Conservation (phyloP, 92 coral and sea anemone species). For the Epizoanthus scotinus region DNA sequence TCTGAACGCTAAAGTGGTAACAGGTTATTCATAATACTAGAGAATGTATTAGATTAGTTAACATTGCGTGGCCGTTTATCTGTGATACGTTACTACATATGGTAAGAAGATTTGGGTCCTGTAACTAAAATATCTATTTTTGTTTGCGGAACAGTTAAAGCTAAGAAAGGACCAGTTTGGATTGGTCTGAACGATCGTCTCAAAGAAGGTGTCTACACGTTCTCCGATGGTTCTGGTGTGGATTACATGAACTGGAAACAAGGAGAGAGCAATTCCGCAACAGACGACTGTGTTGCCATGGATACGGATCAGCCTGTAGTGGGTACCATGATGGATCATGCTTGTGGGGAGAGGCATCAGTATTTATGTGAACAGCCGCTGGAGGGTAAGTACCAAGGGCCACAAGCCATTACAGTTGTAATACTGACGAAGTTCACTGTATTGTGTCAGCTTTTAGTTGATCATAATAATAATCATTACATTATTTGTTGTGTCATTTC, state of each 20-base stretch:
- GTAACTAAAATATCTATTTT: too few relatives aligned
- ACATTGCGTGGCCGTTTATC: too few relatives aligned
- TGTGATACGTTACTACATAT: too few relatives aligned
- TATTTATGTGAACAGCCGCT: conserved; percentile 70
- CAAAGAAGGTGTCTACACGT: conserved; percentile 65
- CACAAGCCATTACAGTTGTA: not conserved
- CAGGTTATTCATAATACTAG: too few relatives aligned
- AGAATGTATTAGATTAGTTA: too few relatives aligned
- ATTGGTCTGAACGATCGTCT: conserved; percentile 78
- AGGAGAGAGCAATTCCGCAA: conserved; percentile 58
- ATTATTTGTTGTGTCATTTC: too few relatives aligned
- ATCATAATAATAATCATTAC: too few relatives aligned
- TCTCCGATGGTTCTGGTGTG: conserved; percentile 75
- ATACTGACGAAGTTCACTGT: too few relatives aligned
- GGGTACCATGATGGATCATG: conserved; percentile 80
- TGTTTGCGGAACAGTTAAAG: not conserved
- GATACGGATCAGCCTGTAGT: conserved; percentile 47
- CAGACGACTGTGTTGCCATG: conserved; percentile 66
- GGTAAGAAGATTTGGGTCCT: too few relatives aligned
- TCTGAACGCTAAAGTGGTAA: too few relatives aligned
- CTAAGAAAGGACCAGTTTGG: conserved; percentile 65
- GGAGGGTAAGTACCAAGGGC: conserved; percentile 55
- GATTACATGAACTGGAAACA: conserved; percentile 78
- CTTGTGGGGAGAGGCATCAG: conserved; percentile 67
- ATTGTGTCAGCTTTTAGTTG: too few relatives aligned